Percentiles rank a stretch among this genome's conserved stretches.
These are phyloP conservation scores for Drosophila kikkawai DNA, from an alignment of 1,140 invertebrate genomes.

Conservation along the genomic window DNA sequence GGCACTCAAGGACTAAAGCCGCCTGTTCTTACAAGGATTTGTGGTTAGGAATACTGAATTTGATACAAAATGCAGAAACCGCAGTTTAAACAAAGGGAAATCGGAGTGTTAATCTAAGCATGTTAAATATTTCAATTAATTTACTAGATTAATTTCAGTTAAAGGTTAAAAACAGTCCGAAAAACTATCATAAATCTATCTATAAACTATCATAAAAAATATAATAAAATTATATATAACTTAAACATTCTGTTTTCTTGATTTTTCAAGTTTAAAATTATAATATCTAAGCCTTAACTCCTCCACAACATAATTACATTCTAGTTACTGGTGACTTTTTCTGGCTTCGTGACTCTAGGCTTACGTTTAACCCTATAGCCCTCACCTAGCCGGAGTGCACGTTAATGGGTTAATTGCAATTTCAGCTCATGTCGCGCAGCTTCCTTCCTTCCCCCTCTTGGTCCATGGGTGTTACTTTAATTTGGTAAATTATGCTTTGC, in stretches of 20 bases:
- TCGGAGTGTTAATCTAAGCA: rapidly evolving
- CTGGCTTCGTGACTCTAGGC: constrained; percentile 9
- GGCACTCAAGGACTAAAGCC: constrained; percentile 47
- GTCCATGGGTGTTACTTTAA: constrained; percentile 61
- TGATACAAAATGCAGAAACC: neutral
- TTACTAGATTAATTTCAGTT: neutral
- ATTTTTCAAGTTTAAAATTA: too few species aligned
- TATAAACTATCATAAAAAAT: too few species aligned
- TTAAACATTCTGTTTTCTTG: too few species aligned
- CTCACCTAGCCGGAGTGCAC: constrained; percentile 13
- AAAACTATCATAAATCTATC: too few species aligned
- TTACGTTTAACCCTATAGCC: constrained; percentile 16
- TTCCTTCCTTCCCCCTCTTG: constrained; percentile 4
- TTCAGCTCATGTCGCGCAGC: constrained; percentile 59
- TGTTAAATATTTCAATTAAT: neutral
- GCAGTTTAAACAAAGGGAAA: neutral
- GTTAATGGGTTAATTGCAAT: constrained; percentile 75
- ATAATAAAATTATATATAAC: too few species aligned
- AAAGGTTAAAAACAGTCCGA: too few species aligned
- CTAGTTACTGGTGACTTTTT: constrained; percentile 4
- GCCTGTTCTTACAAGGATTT: constrained; percentile 11
- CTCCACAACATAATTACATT: neutral
- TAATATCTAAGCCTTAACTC: neutral
- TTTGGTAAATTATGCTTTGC: constrained; percentile 78
- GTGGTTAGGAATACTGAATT: constrained; percentile 10